A percentile compares a stretch with the other conserved stretches of the same genome.
phyloP scores from a whole-genome alignment of 1,140 invertebrate genomes.

The Trichoplusia ni region DNA sequence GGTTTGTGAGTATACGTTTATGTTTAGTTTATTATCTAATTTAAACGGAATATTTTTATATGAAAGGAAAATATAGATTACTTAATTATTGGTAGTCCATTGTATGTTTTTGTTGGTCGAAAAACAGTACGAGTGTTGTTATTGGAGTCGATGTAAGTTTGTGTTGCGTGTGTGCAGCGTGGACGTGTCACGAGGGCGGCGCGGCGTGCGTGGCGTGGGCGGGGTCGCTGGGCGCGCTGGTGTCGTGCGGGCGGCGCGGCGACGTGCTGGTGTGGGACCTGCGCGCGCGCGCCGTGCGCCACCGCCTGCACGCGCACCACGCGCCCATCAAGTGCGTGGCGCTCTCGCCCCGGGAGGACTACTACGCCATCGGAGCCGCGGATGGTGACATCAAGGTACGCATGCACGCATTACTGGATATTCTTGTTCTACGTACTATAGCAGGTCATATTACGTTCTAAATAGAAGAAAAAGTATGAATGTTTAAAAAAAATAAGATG shows the following conservation, averaged over 20 bases:
- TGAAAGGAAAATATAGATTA: not conserved
- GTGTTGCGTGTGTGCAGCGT: slow-evolving; percentile 82
- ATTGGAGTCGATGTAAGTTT: not conserved
- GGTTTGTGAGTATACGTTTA: slow-evolving; percentile 84
- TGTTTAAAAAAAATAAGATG: too few species aligned
- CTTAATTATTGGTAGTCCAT: too few species aligned
- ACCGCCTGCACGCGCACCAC: slow-evolving; percentile 96
- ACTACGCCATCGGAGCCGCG: slow-evolving; percentile 98
- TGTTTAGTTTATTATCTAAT: not conserved
- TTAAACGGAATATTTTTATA: not conserved
- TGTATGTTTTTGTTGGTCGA: too few species aligned
- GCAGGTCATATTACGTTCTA: too few species aligned
- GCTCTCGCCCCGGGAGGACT: slow-evolving; percentile 96
- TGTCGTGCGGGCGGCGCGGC: slow-evolving; percentile 97
- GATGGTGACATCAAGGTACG: slow-evolving; percentile 99
- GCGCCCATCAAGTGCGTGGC: slow-evolving; percentile 96
- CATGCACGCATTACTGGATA: too few species aligned
- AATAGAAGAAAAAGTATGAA: too few species aligned
- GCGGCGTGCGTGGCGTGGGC: slow-evolving; percentile 94
- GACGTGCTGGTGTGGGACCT: slow-evolving; percentile 98
- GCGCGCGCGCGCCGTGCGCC: slow-evolving; percentile 91
- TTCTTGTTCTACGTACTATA: too few species aligned
- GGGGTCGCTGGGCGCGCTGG: slow-evolving; percentile 94
- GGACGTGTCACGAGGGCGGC: slow-evolving; percentile 96
- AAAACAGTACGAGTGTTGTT: not conserved